These are phyloP conservation scores for Oreortyx pictus DNA, from an alignment of 2,797 vertebrate genomes.

Conservation along the genomic window DNA sequence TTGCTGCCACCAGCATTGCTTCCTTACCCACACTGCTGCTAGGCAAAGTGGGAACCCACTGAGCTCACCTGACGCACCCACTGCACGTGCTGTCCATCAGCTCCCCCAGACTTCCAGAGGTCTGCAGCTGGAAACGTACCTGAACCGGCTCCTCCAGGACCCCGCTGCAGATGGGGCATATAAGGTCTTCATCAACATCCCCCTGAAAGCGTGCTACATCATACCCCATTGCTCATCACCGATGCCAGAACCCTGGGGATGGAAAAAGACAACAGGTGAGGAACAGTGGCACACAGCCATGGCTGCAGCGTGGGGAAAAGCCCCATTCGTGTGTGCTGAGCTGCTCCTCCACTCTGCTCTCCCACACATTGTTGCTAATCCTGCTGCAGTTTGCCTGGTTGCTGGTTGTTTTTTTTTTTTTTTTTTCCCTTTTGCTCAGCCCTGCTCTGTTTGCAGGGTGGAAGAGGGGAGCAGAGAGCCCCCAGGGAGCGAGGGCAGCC, in stretches of 20 bases:
- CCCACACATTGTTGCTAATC: background rate
- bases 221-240: constrained; percentile 99
- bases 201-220: constrained; percentile 97
- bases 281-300: background rate
- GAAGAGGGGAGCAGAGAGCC: background rate
- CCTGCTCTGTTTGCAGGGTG: background rate
- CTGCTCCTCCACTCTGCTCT: background rate
- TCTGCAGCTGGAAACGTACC: constrained; percentile 74
- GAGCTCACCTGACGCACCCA: no score
- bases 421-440: no score
- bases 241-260: constrained; percentile 75
- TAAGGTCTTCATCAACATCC: constrained; percentile 98
- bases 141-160: constrained; percentile 98
- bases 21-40: background rate
- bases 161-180: constrained; percentile 98
- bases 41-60: no score
- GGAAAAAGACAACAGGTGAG: background rate
- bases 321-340: background rate
- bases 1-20: background rate
- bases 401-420: no score
- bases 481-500: background rate
- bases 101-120: background rate
- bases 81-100: background rate
- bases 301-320: background rate
- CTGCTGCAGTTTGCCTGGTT: background rate